These are phyloP conservation scores for Rapana venosa DNA, from an alignment of 2,888 invertebrate species.

Conservation along the genomic window DNA sequence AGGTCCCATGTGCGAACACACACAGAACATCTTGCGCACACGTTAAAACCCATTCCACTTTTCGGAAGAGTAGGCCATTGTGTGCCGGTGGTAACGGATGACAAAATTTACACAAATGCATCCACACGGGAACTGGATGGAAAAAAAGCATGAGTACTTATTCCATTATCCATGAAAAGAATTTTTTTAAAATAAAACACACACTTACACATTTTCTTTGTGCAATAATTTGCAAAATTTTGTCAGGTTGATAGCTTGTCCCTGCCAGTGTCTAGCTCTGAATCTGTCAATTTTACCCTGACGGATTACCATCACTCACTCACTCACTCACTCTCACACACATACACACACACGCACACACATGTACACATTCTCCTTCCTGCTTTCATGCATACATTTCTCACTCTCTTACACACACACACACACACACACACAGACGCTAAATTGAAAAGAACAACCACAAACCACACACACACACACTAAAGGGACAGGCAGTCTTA, in stretches of 20 bases:
- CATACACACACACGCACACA: constrained; percentile 1
- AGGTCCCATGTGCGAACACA: too few species aligned
- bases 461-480: background rate
- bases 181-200: background rate
- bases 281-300: background rate
- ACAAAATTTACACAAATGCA: too few species aligned
- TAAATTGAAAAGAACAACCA: background rate
- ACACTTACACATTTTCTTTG: background rate
- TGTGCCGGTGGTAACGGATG: too few species aligned
- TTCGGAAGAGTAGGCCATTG: too few species aligned
- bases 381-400: background rate
- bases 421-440: background rate
- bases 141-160: too few species aligned
- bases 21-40: too few species aligned
- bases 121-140: too few species aligned
- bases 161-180: too few species aligned
- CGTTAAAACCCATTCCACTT: too few species aligned
- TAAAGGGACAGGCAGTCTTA: background rate
- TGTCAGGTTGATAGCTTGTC: background rate
- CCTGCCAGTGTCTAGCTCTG: background rate
- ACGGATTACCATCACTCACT: background rate
- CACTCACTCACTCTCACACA: background rate
- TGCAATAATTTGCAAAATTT: background rate
- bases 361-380: background rate
- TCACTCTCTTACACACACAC: background rate